Evolutionary conservation across 2,888 invertebrate genomes (phyloP).

Genomic region (Beris chalybata): DNA sequence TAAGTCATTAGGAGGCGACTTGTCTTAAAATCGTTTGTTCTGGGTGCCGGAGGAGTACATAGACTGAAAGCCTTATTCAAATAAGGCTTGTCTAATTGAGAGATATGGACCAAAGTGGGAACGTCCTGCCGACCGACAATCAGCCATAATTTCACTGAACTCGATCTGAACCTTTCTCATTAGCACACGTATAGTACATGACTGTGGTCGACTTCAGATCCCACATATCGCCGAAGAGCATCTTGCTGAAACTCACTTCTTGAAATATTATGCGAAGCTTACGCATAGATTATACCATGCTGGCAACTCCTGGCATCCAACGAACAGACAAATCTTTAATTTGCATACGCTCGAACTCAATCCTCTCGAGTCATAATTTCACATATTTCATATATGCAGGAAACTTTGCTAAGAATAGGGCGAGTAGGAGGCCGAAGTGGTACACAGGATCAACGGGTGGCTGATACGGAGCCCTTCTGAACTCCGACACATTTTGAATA

Average conservation of each 20-base stretch:
- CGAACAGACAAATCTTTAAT: conserved; percentile 27
- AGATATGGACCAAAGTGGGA: background rate
- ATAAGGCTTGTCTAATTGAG: conserved; percentile 13
- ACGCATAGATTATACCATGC: conserved; percentile 3
- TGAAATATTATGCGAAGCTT: conserved; percentile 11
- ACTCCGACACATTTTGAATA: conserved; percentile 22
- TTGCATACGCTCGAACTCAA: conserved; percentile 25
- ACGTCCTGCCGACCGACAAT: conserved; percentile 9
- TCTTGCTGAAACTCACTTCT: background rate
- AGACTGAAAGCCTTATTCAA: background rate
- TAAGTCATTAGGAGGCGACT: conserved; percentile 15
- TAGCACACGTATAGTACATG: background rate
- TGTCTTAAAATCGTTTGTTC: conserved; percentile 1
- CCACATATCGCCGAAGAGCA: background rate
- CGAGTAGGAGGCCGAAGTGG: background rate
- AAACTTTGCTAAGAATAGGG: background rate
- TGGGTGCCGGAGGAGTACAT: background rate
- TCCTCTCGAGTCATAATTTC: conserved; percentile 20
- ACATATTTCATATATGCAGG: background rate
- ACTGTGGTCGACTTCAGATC: background rate
- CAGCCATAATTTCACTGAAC: conserved; percentile 11
- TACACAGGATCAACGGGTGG: background rate
- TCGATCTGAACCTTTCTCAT: conserved; percentile 13
- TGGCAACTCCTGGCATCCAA: background rate
- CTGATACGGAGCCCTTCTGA: background rate